phyloP scores from a whole-genome alignment of 2,113 vertebrate species.

The Triplophysa rosa region DNA sequence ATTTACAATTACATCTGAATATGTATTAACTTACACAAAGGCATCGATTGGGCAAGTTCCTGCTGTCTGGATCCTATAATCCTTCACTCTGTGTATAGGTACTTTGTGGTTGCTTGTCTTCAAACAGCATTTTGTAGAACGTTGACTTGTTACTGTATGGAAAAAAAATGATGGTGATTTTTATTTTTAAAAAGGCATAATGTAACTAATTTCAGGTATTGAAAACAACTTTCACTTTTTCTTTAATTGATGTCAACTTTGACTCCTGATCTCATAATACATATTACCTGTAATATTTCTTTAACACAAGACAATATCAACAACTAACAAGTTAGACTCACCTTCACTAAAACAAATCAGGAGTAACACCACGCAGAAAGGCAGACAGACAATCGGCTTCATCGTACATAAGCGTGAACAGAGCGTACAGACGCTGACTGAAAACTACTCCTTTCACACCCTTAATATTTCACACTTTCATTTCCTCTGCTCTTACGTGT shows the following conservation, averaged over 20 bases:
- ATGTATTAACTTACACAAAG: conserved; percentile 35
- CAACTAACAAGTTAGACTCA: conserved; percentile 24
- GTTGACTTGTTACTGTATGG: background rate
- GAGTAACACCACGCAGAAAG: conserved; percentile 13
- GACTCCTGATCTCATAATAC: background rate
- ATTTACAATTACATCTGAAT: background rate
- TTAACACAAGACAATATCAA: background rate
- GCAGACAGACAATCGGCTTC: background rate
- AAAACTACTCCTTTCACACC: background rate
- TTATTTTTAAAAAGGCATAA: no score
- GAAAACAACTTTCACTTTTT: no score
- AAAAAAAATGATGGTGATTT: background rate
- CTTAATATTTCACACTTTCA: conserved; percentile 26
- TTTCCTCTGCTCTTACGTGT: conserved; percentile 26
- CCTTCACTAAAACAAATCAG: conserved; percentile 6
- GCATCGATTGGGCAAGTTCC: conserved; percentile 45
- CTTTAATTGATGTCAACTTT: no score
- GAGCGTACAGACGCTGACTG: background rate
- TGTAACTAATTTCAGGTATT: no score
- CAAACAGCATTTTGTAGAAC: conserved; percentile 27
- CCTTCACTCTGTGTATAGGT: background rate
- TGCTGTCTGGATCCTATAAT: conserved; percentile 24
- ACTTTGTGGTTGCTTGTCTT: background rate
- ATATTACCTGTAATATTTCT: background rate
- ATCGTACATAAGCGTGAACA: background rate